Conservation (phyloP, 2,888 invertebrate genomes). For the Gastracanthus pulcherrimus region DNA sequence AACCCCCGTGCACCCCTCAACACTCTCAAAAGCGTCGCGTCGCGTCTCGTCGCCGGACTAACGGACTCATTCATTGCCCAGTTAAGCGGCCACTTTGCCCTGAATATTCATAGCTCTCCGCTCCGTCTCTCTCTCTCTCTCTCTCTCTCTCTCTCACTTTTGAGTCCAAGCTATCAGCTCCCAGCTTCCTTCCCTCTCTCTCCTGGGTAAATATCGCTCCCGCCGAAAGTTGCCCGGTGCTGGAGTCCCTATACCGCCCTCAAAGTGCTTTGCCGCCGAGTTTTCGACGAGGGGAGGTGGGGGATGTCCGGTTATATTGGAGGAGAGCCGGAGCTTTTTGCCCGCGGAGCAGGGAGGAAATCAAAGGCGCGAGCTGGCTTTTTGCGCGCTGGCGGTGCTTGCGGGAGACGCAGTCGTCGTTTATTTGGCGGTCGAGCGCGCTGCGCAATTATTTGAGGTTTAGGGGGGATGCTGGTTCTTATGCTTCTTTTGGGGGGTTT, state of each 20-base stretch:
- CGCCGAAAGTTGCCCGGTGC: conserved; percentile 69
- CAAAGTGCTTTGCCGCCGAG: conserved; percentile 59
- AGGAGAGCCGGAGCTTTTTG: no score
- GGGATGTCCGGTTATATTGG: not conserved
- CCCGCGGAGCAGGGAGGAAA: no score
- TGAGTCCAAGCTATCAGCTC: not conserved
- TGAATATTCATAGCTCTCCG: conserved; percentile 74
- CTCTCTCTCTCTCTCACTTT: conserved; percentile 39
- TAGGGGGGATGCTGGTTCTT: no score
- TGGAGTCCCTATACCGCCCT: conserved; percentile 52
- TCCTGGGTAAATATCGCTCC: conserved; percentile 73
- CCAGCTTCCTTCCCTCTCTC: not conserved
- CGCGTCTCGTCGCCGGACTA: conserved; percentile 64
- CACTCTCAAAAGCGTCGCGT: not conserved
- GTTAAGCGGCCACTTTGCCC: conserved; percentile 75
- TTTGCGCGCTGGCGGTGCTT: not conserved
- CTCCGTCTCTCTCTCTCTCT: conserved; percentile 65
- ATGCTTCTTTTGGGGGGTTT: no score
- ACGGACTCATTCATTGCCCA: conserved; percentile 74
- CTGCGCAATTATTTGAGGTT: not conserved
- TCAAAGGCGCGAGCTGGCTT: not conserved
- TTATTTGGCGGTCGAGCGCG: not conserved
- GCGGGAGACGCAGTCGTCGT: not conserved
- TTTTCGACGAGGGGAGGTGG: conserved; percentile 2
- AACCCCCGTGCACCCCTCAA: not conserved